Evolutionary conservation across 2,888 invertebrate genomes (phyloP), one percentile per base, ranked within the genome.

Genomic region (Andrena bucephala): DNA sequence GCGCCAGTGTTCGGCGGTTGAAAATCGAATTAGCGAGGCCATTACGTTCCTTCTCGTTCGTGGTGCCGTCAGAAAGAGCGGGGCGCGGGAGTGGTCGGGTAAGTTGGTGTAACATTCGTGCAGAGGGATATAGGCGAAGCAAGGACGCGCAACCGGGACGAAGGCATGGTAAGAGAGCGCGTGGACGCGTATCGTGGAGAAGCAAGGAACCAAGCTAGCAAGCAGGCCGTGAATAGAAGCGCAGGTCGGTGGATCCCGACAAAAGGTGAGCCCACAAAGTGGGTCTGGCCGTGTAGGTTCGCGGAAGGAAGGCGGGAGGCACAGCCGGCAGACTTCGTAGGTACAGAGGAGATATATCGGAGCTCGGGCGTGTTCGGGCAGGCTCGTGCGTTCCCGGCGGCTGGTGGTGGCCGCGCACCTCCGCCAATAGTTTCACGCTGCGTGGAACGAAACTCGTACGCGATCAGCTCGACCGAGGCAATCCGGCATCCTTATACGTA

Each of bases 361-460:
- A 16, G 75, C n/a, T 89, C 89, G 90, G 86, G 54, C 66, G 67
- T 52, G 33, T 76, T 91, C 92, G 92, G 85, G 50, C 50, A 66
- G 54, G 71, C 72, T 91, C 92, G 92, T 88, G 86, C 75, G 75
- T 90, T 85, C 89, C 79, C 92, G 92, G 70, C 70, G 75, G 76
- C 80, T 85, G 90, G 87, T 86, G 89, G 90, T 92, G 90, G 91
- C 91, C 91, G 92, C 92, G 92, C 92, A 93, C 91, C 92, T 91
- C 90, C 89, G 91, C 84, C 89, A 87, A 85, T 89, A 91, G 92
- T 92, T 92, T 91, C 92, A 91, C 89, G 92, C 92, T 92, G 92
- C 92, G 91, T 92, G 91, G 90, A 92, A 92, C 91, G 92, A 92
- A 92, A 92, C 92, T 92, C 91, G 92, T 91, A 91, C 91, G 91